phyloP scores from a whole-genome alignment of 2,797 vertebrate species.

The Phrynocephalus forsythii region DNA sequence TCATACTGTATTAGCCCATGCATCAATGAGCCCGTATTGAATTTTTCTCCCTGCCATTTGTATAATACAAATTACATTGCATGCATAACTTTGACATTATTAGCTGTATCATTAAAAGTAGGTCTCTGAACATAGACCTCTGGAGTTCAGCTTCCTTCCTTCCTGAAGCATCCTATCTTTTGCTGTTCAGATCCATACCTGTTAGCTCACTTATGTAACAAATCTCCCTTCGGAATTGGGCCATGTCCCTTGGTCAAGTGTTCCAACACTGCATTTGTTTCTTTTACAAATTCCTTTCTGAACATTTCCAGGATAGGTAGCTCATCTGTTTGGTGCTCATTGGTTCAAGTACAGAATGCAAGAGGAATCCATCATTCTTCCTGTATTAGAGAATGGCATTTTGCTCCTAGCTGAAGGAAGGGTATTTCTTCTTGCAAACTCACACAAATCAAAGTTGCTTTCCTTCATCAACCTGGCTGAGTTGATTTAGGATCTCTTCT shows the following conservation, averaged over 20 bases:
- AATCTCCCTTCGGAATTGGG: conserved; percentile 3
- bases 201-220: conserved; percentile 28
- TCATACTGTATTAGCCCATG: too few relatives aligned
- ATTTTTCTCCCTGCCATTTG: too few relatives aligned
- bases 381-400: conserved; percentile 40
- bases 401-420: conserved; percentile 36
- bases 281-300: conserved; percentile 3
- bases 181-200: neutral
- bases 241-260: conserved; percentile 20
- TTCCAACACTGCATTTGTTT: conserved; percentile 11
- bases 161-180: neutral
- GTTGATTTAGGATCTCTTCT: conserved; percentile 32
- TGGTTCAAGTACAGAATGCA: conserved; percentile 1
- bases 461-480: conserved; percentile 14
- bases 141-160: neutral
- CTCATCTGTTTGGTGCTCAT: conserved; percentile 40
- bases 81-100: too few relatives aligned
- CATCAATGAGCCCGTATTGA: too few relatives aligned
- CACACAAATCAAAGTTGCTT: conserved; percentile 43
- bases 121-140: too few relatives aligned
- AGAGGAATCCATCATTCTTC: neutral
- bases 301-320: conserved; percentile 6
- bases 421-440: neutral
- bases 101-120: too few relatives aligned
- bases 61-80: too few relatives aligned